Evolutionary conservation across 2,797 vertebrate species (phyloP), one percentile per base, ranked within the genome.

Genomic region (Acanthurus tractus): DNA sequence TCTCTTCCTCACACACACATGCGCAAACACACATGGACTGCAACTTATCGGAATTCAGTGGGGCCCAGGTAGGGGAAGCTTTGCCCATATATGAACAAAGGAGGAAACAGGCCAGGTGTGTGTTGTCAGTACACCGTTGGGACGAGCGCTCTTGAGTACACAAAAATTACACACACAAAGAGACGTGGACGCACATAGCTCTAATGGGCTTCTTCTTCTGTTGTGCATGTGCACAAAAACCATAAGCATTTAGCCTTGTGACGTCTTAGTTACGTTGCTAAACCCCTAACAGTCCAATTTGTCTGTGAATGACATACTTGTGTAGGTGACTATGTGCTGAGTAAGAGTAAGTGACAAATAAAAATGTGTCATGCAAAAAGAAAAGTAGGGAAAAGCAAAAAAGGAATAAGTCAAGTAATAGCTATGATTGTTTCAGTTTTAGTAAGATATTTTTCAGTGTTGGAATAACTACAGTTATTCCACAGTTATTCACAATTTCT

Each of bases 21-120:
- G 13, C 74, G 36, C 64, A 45, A 65, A 13, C 65, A 49, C 50
- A 59, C 53, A 73, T 53, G 76, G 48, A 48, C 79, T 76, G 79
- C 71, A 56, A 71, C 90, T 92, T 91, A 92, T 89, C 93, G 87
- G 88, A 93, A 93, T 95, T 93, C 90, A 88, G 70, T 83, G 88
- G 69, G 93, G 90, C 91, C 93, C 93, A 94, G 94, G 92, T 93
- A 93, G 85, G 76, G 94, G 94, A 95, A 94, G 92, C 83, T 73
- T 14, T 93, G 89, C 86, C 94, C 95, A 95, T 94, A 94, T 96
- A 93, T 94, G 93, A 85, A 84, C 92, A 93, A 9, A 73, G 83
- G 84, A 89, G 89, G 91, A 94, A 87, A 71, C 80, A 84, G 77
- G 61, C 89, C 90, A 93, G 94, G 94, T 92, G 93, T 89, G 88